phyloP scores from a whole-genome alignment of 2,888 invertebrate genomes.

The Endotricha flammealis region DNA sequence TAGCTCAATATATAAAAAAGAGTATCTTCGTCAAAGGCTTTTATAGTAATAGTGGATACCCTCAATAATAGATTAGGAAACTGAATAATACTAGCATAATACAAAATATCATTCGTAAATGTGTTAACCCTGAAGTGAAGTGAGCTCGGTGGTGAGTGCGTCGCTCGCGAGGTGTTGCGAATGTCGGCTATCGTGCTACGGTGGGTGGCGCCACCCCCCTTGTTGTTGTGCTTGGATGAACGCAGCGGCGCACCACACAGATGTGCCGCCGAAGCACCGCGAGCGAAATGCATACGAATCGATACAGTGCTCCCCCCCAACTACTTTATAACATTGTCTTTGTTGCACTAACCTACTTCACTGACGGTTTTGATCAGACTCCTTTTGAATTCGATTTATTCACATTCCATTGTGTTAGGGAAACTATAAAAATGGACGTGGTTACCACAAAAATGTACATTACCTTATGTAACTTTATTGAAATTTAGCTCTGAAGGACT shows the following conservation, averaged over 20 bases:
- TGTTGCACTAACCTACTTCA: slow-evolving; percentile 70
- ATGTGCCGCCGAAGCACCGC: slow-evolving; percentile 31
- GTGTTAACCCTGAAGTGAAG: slow-evolving; percentile 53
- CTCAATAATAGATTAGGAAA: too few relatives aligned
- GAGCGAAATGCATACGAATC: slow-evolving; percentile 69
- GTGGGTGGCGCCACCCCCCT: slow-evolving; percentile 26
- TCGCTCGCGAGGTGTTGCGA: slow-evolving; percentile 71
- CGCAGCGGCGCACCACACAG: slow-evolving; percentile 64
- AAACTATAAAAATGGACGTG: too few relatives aligned
- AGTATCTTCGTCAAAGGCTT: too few relatives aligned
- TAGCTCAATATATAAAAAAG: too few relatives aligned
- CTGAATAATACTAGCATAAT: too few relatives aligned
- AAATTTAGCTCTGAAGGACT: too few relatives aligned
- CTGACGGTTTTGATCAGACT: slow-evolving; percentile 16
- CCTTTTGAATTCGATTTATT: background rate
- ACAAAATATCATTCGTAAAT: slow-evolving; percentile 5
- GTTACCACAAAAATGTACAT: too few relatives aligned
- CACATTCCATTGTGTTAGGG: background rate
- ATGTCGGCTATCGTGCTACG: slow-evolving; percentile 65
- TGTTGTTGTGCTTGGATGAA: slow-evolving; percentile 54
- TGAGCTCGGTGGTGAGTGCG: slow-evolving; percentile 49
- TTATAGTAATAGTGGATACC: too few relatives aligned
- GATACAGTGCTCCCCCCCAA: slow-evolving; percentile 57
- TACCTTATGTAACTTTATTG: too few relatives aligned
- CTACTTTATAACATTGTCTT: slow-evolving; percentile 65